A percentile compares a stretch with the other conserved stretches of the same genome.
phyloP scores from a whole-genome alignment of 2,113 vertebrate genomes.

The Vidua chalybeata region DNA sequence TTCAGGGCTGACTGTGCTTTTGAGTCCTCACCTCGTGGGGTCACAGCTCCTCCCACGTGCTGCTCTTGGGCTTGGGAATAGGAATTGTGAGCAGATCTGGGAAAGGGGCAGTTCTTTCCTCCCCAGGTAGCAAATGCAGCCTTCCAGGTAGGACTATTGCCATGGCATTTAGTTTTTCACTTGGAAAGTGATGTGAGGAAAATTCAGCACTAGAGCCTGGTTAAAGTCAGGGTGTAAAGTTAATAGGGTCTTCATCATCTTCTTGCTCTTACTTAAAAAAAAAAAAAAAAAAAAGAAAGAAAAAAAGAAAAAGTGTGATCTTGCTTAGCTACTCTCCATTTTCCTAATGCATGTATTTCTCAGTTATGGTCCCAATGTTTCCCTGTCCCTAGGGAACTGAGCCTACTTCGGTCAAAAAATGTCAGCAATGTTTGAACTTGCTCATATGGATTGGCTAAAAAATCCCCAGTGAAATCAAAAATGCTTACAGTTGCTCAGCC shows the following conservation, averaged over 20 bases:
- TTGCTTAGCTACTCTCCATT: not conserved
- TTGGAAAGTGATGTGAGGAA: not conserved
- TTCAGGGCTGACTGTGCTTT: not conserved
- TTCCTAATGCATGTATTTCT: not conserved
- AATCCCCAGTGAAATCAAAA: not conserved
- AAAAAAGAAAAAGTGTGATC: not conserved
- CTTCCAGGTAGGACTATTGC: not conserved
- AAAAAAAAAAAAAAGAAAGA: not conserved
- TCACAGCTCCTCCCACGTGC: accelerated
- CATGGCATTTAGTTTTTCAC: accelerated
- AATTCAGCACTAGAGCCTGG: not conserved
- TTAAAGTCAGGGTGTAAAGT: not conserved
- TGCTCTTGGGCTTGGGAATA: not conserved
- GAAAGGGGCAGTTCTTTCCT: not conserved
- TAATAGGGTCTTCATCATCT: not conserved
- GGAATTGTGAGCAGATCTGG: not conserved
- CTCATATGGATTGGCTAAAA: not conserved
- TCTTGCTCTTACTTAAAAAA: not conserved
- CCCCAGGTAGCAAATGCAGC: not conserved
- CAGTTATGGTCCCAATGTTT: not conserved
- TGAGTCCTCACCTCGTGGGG: not conserved
- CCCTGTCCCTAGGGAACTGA: not conserved
- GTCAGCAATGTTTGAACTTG: not conserved
- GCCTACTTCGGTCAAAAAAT: not conserved
- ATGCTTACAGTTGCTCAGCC: not conserved